Evolutionary conservation across 2,888 invertebrate genomes (phyloP), one percentile per base, ranked within the genome.

Genomic region (Cryptocephalus moraei): DNA sequence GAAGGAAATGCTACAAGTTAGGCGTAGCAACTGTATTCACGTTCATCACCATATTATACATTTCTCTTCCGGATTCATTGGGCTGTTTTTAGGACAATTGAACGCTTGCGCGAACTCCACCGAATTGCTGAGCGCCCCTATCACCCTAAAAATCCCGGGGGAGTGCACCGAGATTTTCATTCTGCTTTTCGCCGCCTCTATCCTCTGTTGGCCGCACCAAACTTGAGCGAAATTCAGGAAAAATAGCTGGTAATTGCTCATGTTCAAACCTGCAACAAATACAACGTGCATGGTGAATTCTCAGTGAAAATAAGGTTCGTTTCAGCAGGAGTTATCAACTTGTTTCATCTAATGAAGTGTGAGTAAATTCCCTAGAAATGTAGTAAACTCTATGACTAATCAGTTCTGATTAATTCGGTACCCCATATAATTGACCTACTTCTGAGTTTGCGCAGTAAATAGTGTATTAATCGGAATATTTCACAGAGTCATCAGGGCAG

Each of bases 221-320:
- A 78, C 78, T 73, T 87, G 87, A 0, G 92, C 92, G 68, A 91
- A 93, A 65, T 92, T 92, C 8, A 93, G 73, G 65, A 92, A 93
- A 72, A 93, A 93, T 9, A 93, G 71, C 64, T 93, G 92, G 31
- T 82, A 82, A 45, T 84, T 84, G 1, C 86, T 81, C 68, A 87
- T 75, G 68, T 86, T 80, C 56, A 88, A 67, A 33, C 51, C 56
- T 56, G 40, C 32, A 51, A 49, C 43, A 34, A 40, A 13, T 41
- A 4, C 39, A 22, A 11, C 14, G 12, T 8, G 22, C 33, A 10
- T 22, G 31, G n/a, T 31, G 8, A 14, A 12, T 33, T 46, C 38
- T 38, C 8, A 12, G 11, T 4, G 4, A 8, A 38, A 38, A 8
- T 12, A 38, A 38, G 10, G 13, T 39, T 8, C 10, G 8, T 39